phyloP scores from a whole-genome alignment of 2,113 vertebrate species.

The Nerophis ophidion region DNA sequence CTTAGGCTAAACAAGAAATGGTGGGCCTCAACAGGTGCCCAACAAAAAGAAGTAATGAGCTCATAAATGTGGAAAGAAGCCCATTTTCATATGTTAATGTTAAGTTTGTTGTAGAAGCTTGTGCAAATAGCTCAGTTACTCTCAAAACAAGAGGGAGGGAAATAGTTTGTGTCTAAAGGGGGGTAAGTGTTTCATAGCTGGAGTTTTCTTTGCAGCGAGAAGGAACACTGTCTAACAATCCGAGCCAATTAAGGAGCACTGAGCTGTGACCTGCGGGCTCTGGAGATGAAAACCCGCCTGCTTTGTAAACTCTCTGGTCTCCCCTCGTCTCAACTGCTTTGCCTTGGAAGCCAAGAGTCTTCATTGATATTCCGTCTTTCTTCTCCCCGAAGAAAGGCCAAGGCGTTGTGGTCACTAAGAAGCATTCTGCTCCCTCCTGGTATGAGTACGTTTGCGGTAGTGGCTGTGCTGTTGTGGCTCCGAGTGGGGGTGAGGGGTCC shows the following conservation, averaged over 20 bases:
- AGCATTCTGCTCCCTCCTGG: constrained; percentile 65
- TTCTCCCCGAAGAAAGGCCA: constrained; percentile 46
- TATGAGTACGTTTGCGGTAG: constrained; percentile 68
- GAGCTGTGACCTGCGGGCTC: constrained; percentile 57
- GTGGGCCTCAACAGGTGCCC: constrained; percentile 55
- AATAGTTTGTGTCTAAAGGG: constrained; percentile 25
- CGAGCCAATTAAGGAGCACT: constrained; percentile 77
- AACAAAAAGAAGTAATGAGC: constrained; percentile 72
- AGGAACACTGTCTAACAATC: constrained; percentile 67
- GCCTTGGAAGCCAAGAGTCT: constrained; percentile 57
- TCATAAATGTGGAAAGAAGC: constrained; percentile 72
- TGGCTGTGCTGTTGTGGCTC: constrained; percentile 65
- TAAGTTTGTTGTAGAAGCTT: constrained; percentile 51
- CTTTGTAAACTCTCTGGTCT: constrained; percentile 61
- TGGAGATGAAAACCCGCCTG: constrained; percentile 57
- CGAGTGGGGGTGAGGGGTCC: constrained; percentile 70
- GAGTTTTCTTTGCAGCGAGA: constrained; percentile 66
- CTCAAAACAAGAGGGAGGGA: constrained; percentile 41
- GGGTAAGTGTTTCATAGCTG: constrained; percentile 55
- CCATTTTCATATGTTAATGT: constrained; percentile 76
- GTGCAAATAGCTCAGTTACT: constrained; percentile 10
- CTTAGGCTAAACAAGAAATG: constrained; percentile 60
- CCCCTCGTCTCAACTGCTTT: constrained; percentile 39
- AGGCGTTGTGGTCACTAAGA: constrained; percentile 54
- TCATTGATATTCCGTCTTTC: constrained; percentile 70